Evolutionary conservation across 1,140 invertebrate genomes (phyloP).

Genomic region (Phortica variegata): DNA sequence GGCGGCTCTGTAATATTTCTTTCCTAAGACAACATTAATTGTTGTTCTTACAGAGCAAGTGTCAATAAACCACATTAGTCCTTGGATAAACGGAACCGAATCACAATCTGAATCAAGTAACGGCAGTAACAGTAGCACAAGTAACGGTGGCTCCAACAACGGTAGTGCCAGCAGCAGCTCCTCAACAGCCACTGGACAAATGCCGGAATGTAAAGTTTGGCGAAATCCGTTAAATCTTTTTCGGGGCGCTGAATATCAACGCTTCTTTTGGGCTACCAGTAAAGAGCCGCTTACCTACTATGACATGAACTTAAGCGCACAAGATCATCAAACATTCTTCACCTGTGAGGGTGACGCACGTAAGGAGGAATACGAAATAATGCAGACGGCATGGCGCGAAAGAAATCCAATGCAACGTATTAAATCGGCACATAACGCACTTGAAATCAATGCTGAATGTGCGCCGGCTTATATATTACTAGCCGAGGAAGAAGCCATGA

Average conservation of each 20-base stretch:
- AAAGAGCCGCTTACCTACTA: conserved; percentile 98
- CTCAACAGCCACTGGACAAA: conserved; percentile 58
- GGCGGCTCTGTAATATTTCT: neutral
- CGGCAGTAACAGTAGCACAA: conserved; percentile 46
- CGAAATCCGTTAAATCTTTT: conserved; percentile 95
- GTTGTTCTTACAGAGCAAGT: conserved; percentile 73
- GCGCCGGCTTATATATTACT: conserved; percentile 93
- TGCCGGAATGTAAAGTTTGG: conserved; percentile 95
- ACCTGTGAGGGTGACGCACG: conserved; percentile 89
- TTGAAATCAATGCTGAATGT: conserved; percentile 91
- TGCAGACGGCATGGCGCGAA: conserved; percentile 97
- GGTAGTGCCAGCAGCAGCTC: conserved; percentile 24
- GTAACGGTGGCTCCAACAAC: conserved; percentile 32
- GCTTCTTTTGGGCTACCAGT: conserved; percentile 86
- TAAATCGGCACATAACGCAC: conserved; percentile 86
- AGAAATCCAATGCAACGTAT: conserved; percentile 88
- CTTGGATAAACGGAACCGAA: conserved; percentile 85
- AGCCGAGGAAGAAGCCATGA: conserved; percentile 94
- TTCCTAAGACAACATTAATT: neutral
- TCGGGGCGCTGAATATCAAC: conserved; percentile 93
- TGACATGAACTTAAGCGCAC: conserved; percentile 98
- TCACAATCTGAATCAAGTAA: conserved; percentile 49
- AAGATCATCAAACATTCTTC: conserved; percentile 98
- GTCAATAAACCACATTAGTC: conserved; percentile 90
- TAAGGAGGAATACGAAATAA: conserved; percentile 93